Evolutionary conservation across 2,113 vertebrate genomes (phyloP).

Genomic region (Psilopogon haemacephalus): DNA sequence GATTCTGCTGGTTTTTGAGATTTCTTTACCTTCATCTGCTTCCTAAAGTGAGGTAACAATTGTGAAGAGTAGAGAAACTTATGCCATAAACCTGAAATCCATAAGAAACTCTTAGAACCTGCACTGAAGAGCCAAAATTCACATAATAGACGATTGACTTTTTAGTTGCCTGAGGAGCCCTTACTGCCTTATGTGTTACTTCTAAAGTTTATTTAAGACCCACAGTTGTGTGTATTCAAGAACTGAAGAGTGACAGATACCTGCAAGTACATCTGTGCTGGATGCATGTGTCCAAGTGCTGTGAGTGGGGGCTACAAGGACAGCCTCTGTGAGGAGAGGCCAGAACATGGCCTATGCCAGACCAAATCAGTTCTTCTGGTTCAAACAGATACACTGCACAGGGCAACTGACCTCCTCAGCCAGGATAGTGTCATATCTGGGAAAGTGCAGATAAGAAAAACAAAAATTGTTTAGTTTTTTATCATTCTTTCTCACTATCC

Average conservation of each 20-base stretch:
- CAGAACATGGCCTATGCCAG: accelerated
- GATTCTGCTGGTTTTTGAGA: not conserved
- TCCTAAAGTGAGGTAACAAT: not conserved
- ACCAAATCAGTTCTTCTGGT: not conserved
- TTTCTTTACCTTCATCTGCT: not conserved
- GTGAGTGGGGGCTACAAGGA: not conserved
- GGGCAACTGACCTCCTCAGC: not conserved
- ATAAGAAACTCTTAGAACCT: not conserved
- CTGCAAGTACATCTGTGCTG: not conserved
- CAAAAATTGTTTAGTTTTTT: not conserved
- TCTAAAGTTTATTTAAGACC: not conserved
- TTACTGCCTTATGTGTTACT: not conserved
- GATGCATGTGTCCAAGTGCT: not conserved
- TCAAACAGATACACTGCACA: accelerated
- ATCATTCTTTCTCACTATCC: not conserved
- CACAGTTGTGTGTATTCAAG: not conserved
- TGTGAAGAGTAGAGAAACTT: not conserved
- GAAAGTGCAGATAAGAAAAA: not conserved
- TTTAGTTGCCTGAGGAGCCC: not conserved
- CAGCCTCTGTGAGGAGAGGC: not conserved
- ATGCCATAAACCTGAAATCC: not conserved
- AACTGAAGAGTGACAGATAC: not conserved
- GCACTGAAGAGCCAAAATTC: not conserved
- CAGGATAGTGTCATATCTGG: not conserved
- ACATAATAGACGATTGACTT: not conserved